Conservation (phyloP, 2,888 invertebrate species). For the Euzetes globulus region DNA sequence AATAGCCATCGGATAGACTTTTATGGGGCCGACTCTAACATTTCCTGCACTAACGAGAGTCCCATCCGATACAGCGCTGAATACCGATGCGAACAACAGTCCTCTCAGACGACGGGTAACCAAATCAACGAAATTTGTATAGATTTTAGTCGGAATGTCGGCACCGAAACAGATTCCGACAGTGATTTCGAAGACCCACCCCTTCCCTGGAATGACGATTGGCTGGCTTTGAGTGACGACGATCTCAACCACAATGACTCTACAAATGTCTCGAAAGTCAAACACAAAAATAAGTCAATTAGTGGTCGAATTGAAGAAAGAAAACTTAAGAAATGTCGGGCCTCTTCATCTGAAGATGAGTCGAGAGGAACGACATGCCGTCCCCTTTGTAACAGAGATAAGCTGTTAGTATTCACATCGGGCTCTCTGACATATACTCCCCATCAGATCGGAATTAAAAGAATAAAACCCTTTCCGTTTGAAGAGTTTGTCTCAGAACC, state of each 20-base stretch:
- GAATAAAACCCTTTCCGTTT: slow-evolving; percentile 58
- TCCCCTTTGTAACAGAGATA: slow-evolving; percentile 47
- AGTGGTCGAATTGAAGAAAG: too few relatives aligned
- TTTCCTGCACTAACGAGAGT: slow-evolving; percentile 52
- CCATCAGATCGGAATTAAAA: slow-evolving; percentile 71
- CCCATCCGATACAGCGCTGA: slow-evolving; percentile 59
- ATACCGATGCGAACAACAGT: slow-evolving; percentile 52
- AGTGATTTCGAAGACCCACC: slow-evolving; percentile 39
- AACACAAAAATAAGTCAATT: background rate
- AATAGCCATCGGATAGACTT: slow-evolving; percentile 8
- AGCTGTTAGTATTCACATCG: slow-evolving; percentile 72
- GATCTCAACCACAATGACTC: background rate
- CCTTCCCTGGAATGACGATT: slow-evolving; percentile 40
- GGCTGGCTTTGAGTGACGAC: slow-evolving; percentile 37
- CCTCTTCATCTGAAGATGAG: background rate
- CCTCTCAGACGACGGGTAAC: background rate
- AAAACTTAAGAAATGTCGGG: background rate
- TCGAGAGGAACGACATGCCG: background rate
- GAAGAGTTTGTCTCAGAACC: slow-evolving; percentile 38
- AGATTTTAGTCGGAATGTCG: background rate
- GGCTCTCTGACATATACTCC: slow-evolving; percentile 75
- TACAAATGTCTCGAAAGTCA: background rate
- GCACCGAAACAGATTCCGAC: slow-evolving; percentile 35
- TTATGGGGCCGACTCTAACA: slow-evolving; percentile 39
- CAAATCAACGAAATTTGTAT: background rate